phyloP scores from a whole-genome alignment of 2,888 invertebrate species.

The Lottia scabra region DNA sequence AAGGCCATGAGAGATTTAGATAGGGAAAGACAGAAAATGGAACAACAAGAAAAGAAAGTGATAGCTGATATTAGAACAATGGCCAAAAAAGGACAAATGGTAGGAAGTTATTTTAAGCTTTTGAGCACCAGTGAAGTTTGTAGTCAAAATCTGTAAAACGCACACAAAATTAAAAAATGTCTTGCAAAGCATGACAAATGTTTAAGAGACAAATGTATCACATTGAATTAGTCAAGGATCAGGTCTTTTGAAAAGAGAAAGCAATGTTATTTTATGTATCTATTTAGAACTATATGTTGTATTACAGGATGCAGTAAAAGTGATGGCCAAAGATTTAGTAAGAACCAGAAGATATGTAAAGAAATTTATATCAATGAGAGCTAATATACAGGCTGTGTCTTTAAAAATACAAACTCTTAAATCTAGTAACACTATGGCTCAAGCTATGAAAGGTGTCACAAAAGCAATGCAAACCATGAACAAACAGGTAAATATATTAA shows the following conservation, averaged over 20 bases:
- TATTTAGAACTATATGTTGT: slow-evolving; percentile 31
- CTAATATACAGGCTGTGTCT: slow-evolving; percentile 91
- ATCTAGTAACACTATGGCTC: slow-evolving; percentile 99
- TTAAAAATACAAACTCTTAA: slow-evolving; percentile 97
- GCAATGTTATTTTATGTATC: too few relatives aligned
- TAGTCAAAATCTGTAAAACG: too few relatives aligned
- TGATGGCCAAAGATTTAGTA: slow-evolving; percentile 99
- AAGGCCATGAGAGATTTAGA: slow-evolving; percentile 99
- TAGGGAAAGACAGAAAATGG: slow-evolving; percentile 90
- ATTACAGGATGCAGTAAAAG: slow-evolving; percentile 94
- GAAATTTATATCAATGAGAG: slow-evolving; percentile 99
- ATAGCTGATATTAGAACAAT: slow-evolving; percentile 98
- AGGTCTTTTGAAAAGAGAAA: too few relatives aligned
- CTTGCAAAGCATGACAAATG: too few relatives aligned
- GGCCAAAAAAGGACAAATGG: slow-evolving; percentile 99
- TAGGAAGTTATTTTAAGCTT: too few relatives aligned
- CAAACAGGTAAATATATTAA: slow-evolving; percentile 71
- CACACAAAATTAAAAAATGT: too few relatives aligned
- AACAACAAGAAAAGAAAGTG: slow-evolving; percentile 98
- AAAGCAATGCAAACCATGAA: slow-evolving; percentile 99
- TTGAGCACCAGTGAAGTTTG: too few relatives aligned
- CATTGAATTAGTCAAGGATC: too few relatives aligned
- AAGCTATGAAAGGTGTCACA: slow-evolving; percentile 99
- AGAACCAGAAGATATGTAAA: slow-evolving; percentile 93
- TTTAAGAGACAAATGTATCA: too few relatives aligned